Conservation (phyloP, 1,140 invertebrate species). For the Tyrophagus putrescentiae region DNA sequence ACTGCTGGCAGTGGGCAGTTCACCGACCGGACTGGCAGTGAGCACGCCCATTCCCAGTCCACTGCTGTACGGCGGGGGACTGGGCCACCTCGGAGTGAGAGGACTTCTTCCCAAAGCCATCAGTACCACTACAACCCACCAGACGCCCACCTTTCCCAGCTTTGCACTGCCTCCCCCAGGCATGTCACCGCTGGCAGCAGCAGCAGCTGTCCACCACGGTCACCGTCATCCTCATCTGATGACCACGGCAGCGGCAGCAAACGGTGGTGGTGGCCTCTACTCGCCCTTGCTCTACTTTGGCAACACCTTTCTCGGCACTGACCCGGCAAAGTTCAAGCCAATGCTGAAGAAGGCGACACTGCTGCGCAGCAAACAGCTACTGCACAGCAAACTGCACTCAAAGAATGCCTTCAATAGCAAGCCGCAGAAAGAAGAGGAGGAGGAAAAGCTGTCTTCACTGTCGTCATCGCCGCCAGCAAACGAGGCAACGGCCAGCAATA, state of each 20-base stretch:
- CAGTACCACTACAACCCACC: background rate
- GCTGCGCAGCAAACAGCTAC: too few relatives aligned
- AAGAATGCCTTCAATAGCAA: slow-evolving; percentile 7
- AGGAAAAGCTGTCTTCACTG: background rate
- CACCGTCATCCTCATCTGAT: too few relatives aligned
- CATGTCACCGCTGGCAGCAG: too few relatives aligned
- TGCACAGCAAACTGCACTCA: background rate
- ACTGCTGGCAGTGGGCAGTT: slow-evolving; percentile 3
- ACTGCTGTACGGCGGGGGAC: background rate
- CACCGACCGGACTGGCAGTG: background rate
- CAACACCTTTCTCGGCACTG: background rate
- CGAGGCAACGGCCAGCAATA: background rate
- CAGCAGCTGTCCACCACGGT: too few relatives aligned
- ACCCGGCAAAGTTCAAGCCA: background rate
- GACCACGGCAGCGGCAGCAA: too few relatives aligned
- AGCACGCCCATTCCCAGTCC: background rate
- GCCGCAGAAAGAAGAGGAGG: background rate
- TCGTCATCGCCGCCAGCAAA: background rate
- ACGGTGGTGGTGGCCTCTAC: background rate
- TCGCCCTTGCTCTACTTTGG: slow-evolving; percentile 2
- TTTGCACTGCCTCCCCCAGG: too few relatives aligned
- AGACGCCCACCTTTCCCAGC: too few relatives aligned
- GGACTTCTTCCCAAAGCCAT: background rate
- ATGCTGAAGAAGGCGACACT: background rate
- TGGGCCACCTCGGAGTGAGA: background rate